Evolutionary conservation across 1,140 invertebrate genomes (phyloP), one percentile per base, ranked within the genome.

Genomic region (Ridgeia piscesae): DNA sequence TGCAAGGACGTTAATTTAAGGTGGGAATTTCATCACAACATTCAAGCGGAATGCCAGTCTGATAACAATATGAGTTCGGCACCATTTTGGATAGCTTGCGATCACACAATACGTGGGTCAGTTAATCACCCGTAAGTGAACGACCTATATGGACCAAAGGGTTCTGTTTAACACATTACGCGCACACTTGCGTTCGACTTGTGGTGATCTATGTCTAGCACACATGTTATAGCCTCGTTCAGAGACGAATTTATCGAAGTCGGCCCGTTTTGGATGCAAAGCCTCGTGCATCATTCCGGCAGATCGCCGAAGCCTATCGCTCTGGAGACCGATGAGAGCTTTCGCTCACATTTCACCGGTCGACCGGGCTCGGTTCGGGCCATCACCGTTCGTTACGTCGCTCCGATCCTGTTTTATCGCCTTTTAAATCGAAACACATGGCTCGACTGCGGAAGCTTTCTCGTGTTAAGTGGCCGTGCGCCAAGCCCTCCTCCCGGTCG

Each of bases 371-470:
- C 58, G 17, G 27, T 21, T 21, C 27, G 11, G 58, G 58, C 58
- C 58, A 77, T 21, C 58, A 77, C 58, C 6, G 58, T 77, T 77
- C 58, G 58, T 77, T 77, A 77, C 58, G 58, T 77, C 17, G 58
- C 11, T 77, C 27, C 17, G 58, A 77, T 77, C 58, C 17, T 77
- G 58, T 77, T 77, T 77, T 77, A 77, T 77, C 17, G 17, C 58
- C 58, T 77, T 77, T 77, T 77, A 77, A 77, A 77, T 77, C 58
- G 58, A 77, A 77, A 31, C 58, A 77, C 58, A 77, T 77, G 58
- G 48, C 17, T 77, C 58, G 27, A 31, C 58, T 21, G 58, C 4
- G 58, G 58, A 77, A 77, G 14, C 58, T 31, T 17, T 21, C 58
- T 77, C 58, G 58, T 21, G 27, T 17, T 77, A 77, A 77, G 58